Evolutionary conservation across 2,113 vertebrate species (phyloP).

Genomic region (Eptatretus burgeri): DNA sequence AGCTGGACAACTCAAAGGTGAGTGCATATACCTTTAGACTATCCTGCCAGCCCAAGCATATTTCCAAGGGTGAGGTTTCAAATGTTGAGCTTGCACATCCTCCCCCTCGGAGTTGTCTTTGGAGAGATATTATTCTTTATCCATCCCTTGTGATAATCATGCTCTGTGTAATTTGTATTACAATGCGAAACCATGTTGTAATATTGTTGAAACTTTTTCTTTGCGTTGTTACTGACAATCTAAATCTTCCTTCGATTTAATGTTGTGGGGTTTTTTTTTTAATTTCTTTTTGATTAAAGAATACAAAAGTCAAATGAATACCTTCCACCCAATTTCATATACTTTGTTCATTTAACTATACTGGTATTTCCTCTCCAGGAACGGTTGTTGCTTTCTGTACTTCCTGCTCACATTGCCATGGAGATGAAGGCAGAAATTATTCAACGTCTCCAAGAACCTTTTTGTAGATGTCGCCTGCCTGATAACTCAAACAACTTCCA

Average conservation of each 20-base stretch:
- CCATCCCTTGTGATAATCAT: background rate
- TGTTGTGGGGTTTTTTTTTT: background rate
- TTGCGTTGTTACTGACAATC: background rate
- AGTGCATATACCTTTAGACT: too few relatives aligned
- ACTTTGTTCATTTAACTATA: background rate
- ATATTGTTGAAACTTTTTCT: background rate
- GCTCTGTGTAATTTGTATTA: background rate
- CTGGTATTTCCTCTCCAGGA: conserved; percentile 23
- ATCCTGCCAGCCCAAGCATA: too few relatives aligned
- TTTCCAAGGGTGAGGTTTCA: too few relatives aligned
- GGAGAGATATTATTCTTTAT: background rate
- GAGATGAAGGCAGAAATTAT: conserved; percentile 98
- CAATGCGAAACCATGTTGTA: background rate
- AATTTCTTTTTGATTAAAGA: conserved; percentile 3
- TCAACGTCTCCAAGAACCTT: conserved; percentile 70
- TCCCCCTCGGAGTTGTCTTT: background rate
- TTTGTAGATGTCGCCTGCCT: conserved; percentile 49
- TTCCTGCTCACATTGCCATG: conserved; percentile 80
- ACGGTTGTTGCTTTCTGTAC: conserved; percentile 56
- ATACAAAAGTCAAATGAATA: too few relatives aligned
- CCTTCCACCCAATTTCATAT: too few relatives aligned
- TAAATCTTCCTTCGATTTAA: background rate
- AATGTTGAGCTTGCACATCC: too few relatives aligned
- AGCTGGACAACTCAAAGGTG: too few relatives aligned
- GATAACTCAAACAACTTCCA: conserved; percentile 98